Base-by-base conservation (phyloP, 2,113 vertebrate species). In the Daphoenositta chrysoptera region DNA sequence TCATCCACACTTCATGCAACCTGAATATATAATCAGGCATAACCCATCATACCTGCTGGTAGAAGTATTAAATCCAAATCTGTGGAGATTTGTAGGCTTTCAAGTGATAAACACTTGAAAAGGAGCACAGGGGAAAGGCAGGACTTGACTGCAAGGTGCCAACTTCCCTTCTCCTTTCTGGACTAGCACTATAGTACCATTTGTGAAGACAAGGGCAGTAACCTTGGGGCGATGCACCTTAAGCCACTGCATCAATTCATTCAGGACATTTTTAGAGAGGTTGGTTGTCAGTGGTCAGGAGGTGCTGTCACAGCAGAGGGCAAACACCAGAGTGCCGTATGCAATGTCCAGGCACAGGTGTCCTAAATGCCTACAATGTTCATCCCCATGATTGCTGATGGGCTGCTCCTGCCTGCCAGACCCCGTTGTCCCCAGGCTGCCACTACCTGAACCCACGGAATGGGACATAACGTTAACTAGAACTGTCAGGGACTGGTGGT, bases 361-460 rank as follows among this genome's bases (percentile, higher is more conserved):
- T 27, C 14, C 35, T 30, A 15, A 85, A 64, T 1, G 14, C 45
- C 31, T 15, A 22, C 26, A 57, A 5, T 3, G 4, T 14, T 57
- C n/a, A 44, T 31, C 12, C 31, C 47, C 11, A 4, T 4, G 21
- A 17, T 77, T 40, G 16, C 58, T n/a, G 48, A 39, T 15, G 42
- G 50, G 45, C 5, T 35, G 0, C 10, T 72, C 57, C 48, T 69
- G 33, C 35, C 56, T 48, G 69, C 28, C 81, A 78, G 28, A 21
- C 4, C 20, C 60, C 54, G 47, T 66, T 11, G 20, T n/a, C 8
- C 39, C 23, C 73, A 65, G 33, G 50, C 65, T 90, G 79, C 22
- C 66, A 44, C 15, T 13, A 70, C 24, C 12, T 30, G 15, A n/a
- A 18, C 31, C 10, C n/a, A 33, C 0, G 0, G 40, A 48, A 30